Evolutionary conservation across 2,113 vertebrate species (phyloP).

Genomic region (Salvelinus fontinalis): DNA sequence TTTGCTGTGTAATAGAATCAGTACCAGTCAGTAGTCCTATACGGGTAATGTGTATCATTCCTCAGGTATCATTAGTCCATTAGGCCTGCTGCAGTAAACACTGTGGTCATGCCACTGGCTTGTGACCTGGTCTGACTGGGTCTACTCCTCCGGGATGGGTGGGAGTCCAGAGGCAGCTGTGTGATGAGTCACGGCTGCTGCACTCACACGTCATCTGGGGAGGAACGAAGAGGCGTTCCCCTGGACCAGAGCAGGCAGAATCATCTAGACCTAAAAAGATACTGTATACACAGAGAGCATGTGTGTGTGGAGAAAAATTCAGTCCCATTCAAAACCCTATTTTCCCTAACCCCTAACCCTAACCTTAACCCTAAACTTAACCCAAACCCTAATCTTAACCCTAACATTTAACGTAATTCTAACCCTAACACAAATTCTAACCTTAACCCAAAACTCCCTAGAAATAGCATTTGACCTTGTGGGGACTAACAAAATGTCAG

Average conservation of each 20-base stretch:
- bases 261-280: slow-evolving; percentile 17
- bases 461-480: no score
- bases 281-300: background rate
- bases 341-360: no score
- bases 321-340: no score
- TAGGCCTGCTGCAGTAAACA: slow-evolving; percentile 41
- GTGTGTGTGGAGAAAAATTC: background rate
- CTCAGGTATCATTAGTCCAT: slow-evolving; percentile 18
- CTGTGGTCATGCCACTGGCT: slow-evolving; percentile 17
- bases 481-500: no score
- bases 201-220: slow-evolving; percentile 19
- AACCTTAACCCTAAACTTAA: no score
- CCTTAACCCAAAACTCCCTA: no score
- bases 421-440: no score
- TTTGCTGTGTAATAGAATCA: background rate
- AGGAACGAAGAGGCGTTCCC: slow-evolving; percentile 12
- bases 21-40: background rate
- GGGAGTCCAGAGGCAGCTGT: slow-evolving; percentile 55
- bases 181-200: slow-evolving; percentile 50
- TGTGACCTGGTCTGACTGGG: slow-evolving; percentile 21
- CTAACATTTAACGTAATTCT: no score
- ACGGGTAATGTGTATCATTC: background rate
- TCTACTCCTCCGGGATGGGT: slow-evolving; percentile 38
- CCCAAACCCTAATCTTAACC: no score
- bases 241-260: slow-evolving; percentile 11